These are phyloP conservation scores for Latheticus oryzae DNA, from an alignment of 2,888 invertebrate species.

Conservation along the genomic window DNA sequence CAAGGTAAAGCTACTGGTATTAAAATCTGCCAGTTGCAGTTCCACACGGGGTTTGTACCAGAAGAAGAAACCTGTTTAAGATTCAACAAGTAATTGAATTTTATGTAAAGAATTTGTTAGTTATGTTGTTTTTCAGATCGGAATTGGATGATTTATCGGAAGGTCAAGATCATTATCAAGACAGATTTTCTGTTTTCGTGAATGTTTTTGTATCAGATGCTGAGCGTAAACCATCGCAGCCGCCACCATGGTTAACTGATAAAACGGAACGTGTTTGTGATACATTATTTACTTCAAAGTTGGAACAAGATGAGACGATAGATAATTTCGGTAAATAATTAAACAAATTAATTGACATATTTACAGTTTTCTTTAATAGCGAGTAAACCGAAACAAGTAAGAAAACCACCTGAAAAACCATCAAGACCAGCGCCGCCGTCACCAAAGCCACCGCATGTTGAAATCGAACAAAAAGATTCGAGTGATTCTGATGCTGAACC, in stretches of 20 bases:
- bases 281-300: constrained; percentile 79
- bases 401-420: constrained; percentile 64
- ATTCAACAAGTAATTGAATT: constrained; percentile 59
- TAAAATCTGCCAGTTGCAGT: constrained; percentile 87
- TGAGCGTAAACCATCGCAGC: constrained; percentile 75
- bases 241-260: constrained; percentile 82
- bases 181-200: constrained; percentile 76
- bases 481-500: constrained; percentile 56
- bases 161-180: constrained; percentile 71
- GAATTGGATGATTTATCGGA: constrained; percentile 88
- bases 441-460: constrained; percentile 49
- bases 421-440: constrained; percentile 58
- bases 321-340: constrained; percentile 80
- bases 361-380: constrained; percentile 56
- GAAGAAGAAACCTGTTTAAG: constrained; percentile 80
- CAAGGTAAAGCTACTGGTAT: constrained; percentile 82
- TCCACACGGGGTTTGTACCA: constrained; percentile 89
- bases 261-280: constrained; percentile 70
- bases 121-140: constrained; percentile 69
- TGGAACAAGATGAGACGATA: constrained; percentile 85
- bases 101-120: not conserved
- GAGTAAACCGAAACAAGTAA: constrained; percentile 60
- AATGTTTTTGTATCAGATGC: constrained; percentile 79
- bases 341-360: too few species aligned
- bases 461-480: constrained; percentile 51